Evolutionary conservation across 37 sponge, comb jelly and placozoan genomes (phyloP), one percentile per base, ranked within the genome.

Genomic region (Tethya wilhelma): DNA sequence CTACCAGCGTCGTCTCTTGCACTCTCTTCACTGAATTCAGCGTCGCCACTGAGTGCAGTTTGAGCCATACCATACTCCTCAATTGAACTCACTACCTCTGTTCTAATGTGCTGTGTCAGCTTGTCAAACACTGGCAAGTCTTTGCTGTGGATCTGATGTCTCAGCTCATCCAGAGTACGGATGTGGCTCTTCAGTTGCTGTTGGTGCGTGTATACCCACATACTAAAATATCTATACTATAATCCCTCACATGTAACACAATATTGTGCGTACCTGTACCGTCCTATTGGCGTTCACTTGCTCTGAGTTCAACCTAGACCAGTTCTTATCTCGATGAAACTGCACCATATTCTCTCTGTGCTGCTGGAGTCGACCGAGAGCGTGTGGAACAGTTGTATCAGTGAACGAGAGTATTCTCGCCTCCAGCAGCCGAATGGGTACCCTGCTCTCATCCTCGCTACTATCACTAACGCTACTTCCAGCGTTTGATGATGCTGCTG

Each of bases 131-230:
- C 14, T 2, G 30, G 1, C 2, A 64, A 8, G 33, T 92, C 89
- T 12, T 58, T 77, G 20, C 55, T 57, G 4, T 38, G 44, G n/a
- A 92, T 73, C 58, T 74, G 81, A 5, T 53, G 55, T 26, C 80
- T 62, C 12, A 87, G 69, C 58, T 85, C 84, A 44, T 92, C 93
- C 57, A 92, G 57, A 2, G 79, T 32, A 26, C 80, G 56, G 6
- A 92, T 26, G 66, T 92, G 84, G 17, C 77, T 74, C 44, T 80
- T 87, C 65, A 92, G 73, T 75, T 88, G 85, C 93, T 90, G 31
- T 71, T 11, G 26, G 63, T 23, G 28, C n/a, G 8, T 60, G n/a
- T 60, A 38, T 59, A 23, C 12, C 12, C 44, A 34, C 28, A 2
- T 25, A 44, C 23, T 67, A 7, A 12, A 7, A 30, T 9, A 37